Conservation (phyloP, 1,140 invertebrate genomes). For the Tigriopus japonicus region DNA sequence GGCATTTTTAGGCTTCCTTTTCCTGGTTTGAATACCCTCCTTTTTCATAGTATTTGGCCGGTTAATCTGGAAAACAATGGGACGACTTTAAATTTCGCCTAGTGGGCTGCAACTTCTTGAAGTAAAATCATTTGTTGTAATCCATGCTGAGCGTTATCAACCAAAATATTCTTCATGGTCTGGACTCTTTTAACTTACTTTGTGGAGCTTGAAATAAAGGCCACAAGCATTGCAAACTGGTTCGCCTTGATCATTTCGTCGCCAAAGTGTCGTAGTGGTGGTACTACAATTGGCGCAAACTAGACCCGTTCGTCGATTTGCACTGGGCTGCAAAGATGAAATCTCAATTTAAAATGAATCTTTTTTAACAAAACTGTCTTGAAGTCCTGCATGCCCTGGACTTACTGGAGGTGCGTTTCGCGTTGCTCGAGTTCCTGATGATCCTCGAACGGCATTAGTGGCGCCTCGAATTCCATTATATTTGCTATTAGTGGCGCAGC, state of each 20-base stretch:
- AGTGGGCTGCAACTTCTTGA: too few species aligned
- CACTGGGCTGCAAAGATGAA: conserved; percentile 37
- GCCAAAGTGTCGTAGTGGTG: conserved; percentile 82
- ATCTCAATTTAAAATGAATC: too few species aligned
- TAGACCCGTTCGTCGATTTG: conserved; percentile 60
- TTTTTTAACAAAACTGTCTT: too few species aligned
- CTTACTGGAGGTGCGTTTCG: background rate
- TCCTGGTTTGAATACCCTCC: conserved; percentile 92
- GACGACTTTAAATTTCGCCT: too few species aligned
- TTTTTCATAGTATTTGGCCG: conserved; percentile 97
- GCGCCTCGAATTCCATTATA: background rate
- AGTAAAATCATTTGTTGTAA: too few species aligned
- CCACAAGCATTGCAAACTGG: conserved; percentile 96
- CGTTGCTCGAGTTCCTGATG: background rate
- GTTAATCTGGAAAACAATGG: conserved; percentile 81
- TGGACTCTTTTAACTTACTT: conserved; percentile 50
- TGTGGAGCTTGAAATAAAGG: conserved; percentile 90
- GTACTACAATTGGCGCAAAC: conserved; percentile 92
- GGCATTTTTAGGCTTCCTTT: conserved; percentile 43
- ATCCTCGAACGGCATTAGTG: background rate
- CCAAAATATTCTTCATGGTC: too few species aligned
- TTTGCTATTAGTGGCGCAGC: background rate
- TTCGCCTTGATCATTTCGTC: conserved; percentile 87
- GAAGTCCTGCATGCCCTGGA: too few species aligned
- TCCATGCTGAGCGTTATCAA: too few species aligned